phyloP scores from a whole-genome alignment of 2,113 vertebrate species.

The Talpa occidentalis region DNA sequence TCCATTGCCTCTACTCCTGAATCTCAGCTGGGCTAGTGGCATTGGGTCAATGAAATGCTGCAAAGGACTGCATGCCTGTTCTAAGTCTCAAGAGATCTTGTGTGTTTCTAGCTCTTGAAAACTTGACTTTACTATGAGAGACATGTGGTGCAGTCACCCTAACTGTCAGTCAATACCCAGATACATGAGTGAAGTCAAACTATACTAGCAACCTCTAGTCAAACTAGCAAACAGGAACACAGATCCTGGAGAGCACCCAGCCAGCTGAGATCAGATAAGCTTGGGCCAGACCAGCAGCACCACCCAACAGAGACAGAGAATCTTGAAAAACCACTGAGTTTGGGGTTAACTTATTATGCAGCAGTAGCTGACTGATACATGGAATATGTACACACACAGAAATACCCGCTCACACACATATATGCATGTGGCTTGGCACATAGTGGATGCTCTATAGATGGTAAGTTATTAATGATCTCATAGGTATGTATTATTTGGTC shows the following conservation, averaged over 20 bases:
- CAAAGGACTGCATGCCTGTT: background rate
- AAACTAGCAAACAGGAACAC: background rate
- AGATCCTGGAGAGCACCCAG: background rate
- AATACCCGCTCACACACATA: background rate
- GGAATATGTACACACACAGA: background rate
- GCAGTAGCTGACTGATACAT: background rate
- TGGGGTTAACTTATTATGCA: background rate
- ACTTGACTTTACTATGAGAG: background rate
- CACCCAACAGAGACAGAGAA: background rate
- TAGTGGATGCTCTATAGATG: background rate
- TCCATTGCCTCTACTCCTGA: no score
- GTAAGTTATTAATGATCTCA: background rate
- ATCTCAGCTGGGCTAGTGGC: background rate
- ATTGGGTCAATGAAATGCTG: background rate
- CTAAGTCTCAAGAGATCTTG: background rate
- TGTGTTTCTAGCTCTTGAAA: background rate
- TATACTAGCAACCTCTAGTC: background rate
- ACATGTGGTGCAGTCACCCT: no score
- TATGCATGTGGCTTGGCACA: background rate
- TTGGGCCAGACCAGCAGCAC: background rate
- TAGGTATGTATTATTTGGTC: background rate
- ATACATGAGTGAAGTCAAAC: background rate
- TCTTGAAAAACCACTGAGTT: background rate
- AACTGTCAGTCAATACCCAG: background rate
- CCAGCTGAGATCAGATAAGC: background rate